Base-by-base conservation (phyloP, 2,888 invertebrate genomes). In the Lycia hirtaria region DNA sequence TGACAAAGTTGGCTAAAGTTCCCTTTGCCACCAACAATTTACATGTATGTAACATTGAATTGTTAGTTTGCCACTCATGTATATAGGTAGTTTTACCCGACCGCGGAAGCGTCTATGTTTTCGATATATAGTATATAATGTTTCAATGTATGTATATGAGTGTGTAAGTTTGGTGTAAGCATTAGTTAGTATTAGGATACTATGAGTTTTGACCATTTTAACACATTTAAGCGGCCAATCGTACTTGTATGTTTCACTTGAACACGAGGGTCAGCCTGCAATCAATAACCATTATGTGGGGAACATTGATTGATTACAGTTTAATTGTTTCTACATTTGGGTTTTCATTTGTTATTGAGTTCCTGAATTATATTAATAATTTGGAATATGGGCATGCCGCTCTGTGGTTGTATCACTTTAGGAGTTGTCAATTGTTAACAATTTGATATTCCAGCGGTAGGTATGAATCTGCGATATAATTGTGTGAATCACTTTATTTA, bases 251-350 rank as follows among this genome's bases (percentile, higher is more conserved):
- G n/a, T 51, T 32, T 26, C 19, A 56, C 50, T 45, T 50, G 40
- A 19, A 9, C 30, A 12, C 22, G 1, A 1, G 38, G 30, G 49
- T 32, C 22, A 0, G 15, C 9, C 26, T n/a, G 35, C 37, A 37
- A 45, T 41, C 45, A 38, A 55, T 54, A 48, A 24, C 45, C 41
- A 52, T 54, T 58, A 53, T 50, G 35, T 56, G 19, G 56, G 30
- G 26, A 47, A 52, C 51, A 49, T n/a, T 60, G 61, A 61, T 59
- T 60, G 61, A 64, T 64, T 49, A 43, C 54, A 48, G 35, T 64
- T 64, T 60, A 60, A 60, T 62, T 60, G 59, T 64, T 53, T 32
- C 22, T 59, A 53, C 49, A 56, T 64, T 61, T 61, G 56, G 54
- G 30, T 33, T n/a, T 56, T 24, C 17, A 33, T 37, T 37, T 44